These are phyloP conservation scores for Suricata suricatta DNA, from an alignment of 2,113 vertebrate species.

Conservation along the genomic window DNA sequence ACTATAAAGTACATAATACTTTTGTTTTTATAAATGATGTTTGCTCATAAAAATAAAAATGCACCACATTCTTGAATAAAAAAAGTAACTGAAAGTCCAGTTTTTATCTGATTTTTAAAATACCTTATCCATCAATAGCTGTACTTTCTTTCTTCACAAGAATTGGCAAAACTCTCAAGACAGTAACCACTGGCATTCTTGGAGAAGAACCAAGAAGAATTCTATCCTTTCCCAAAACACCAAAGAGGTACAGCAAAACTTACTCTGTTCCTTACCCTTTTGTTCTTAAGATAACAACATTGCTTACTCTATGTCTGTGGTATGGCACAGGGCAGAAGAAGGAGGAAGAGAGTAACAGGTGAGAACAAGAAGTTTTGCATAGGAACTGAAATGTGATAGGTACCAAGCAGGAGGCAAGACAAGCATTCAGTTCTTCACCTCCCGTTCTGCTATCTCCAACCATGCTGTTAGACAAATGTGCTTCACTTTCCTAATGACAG, in stretches of 20 bases:
- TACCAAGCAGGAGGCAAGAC: neutral
- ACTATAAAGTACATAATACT: neutral
- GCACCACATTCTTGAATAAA: neutral
- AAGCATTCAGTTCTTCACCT: neutral
- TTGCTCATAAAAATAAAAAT: neutral
- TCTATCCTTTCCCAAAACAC: neutral
- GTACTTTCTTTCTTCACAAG: neutral
- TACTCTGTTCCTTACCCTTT: neutral
- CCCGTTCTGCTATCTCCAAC: neutral
- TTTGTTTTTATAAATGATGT: neutral
- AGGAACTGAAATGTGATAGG: neutral
- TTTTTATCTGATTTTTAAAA: neutral
- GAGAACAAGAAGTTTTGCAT: neutral
- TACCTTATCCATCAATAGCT: neutral
- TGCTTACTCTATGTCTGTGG: neutral
- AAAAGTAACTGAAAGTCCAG: neutral
- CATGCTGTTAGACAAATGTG: neutral
- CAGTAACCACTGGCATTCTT: neutral
- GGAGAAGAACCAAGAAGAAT: neutral
- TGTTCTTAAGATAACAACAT: neutral
- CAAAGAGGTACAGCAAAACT: neutral
- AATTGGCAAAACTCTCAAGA: neutral
- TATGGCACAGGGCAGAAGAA: neutral
- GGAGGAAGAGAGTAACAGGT: neutral
- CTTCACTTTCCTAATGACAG: neutral